Conservation (phyloP, 2,888 invertebrate species). For the Drosophila mimetica region DNA sequence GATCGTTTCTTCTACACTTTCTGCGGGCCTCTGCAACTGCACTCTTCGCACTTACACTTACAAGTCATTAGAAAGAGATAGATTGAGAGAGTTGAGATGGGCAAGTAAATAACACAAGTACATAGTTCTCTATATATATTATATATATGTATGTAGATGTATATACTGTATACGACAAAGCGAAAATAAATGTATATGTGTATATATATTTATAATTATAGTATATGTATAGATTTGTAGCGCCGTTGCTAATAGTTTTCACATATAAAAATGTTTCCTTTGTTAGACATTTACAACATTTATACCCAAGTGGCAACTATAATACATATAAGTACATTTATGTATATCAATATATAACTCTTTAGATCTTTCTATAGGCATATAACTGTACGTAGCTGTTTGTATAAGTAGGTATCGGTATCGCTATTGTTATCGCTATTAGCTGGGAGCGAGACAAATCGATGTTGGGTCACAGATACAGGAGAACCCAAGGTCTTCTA, state of each 20-base stretch:
- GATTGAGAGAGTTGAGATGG: slow-evolving; percentile 31
- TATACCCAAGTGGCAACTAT: slow-evolving; percentile 66
- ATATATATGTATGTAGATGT: slow-evolving; percentile 24
- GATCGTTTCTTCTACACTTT: slow-evolving; percentile 26
- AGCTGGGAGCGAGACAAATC: slow-evolving; percentile 15
- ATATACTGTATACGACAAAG: slow-evolving; percentile 35
- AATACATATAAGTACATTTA: slow-evolving; percentile 57
- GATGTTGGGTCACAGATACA: slow-evolving; percentile 7
- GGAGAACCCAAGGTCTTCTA: neutral
- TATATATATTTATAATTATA: slow-evolving; percentile 45
- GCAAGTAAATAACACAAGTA: slow-evolving; percentile 56
- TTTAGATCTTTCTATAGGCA: slow-evolving; percentile 39
- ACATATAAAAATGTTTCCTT: slow-evolving; percentile 57
- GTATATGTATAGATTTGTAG: slow-evolving; percentile 63
- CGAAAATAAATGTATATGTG: slow-evolving; percentile 40
- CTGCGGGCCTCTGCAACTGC: slow-evolving; percentile 23
- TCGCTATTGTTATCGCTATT: slow-evolving; percentile 26
- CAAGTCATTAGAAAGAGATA: slow-evolving; percentile 44
- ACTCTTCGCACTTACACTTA: slow-evolving; percentile 56
- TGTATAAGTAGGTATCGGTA: slow-evolving; percentile 16
- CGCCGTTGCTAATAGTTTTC: slow-evolving; percentile 56
- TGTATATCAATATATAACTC: slow-evolving; percentile 44
- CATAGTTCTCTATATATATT: slow-evolving; percentile 29
- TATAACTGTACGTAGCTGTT: slow-evolving; percentile 32
- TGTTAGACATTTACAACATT: slow-evolving; percentile 67